phyloP scores from a whole-genome alignment of 2,888 invertebrate species.

The Tiliacea citrago region DNA sequence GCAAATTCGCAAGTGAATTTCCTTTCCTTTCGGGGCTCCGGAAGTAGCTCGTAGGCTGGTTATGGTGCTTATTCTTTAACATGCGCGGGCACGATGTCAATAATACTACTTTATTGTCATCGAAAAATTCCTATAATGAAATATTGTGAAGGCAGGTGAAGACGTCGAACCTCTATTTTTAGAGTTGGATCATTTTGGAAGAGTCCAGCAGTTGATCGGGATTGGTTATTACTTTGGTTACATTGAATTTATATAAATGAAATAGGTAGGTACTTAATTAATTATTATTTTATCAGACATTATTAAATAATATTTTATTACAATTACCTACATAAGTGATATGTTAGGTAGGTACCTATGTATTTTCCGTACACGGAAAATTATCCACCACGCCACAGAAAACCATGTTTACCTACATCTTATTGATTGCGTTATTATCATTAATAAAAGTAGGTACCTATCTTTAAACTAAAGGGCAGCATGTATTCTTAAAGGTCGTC shows the following conservation, averaged over 20 bases:
- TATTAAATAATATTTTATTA: no score
- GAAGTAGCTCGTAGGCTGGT: slow-evolving; percentile 79
- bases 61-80: slow-evolving; percentile 79
- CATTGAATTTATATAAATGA: neutral
- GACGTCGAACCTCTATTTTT: slow-evolving; percentile 21
- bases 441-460: neutral
- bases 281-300: no score
- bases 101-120: slow-evolving; percentile 71
- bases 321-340: no score
- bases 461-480: neutral
- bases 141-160: neutral
- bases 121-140: slow-evolving; percentile 44
- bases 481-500: neutral
- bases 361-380: neutral
- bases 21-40: slow-evolving; percentile 87
- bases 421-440: neutral
- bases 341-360: no score
- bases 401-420: neutral
- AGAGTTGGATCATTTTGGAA: neutral
- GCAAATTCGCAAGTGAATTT: slow-evolving; percentile 84
- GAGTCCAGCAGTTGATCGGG: neutral
- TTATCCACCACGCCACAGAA: neutral
- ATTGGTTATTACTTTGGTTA: neutral
- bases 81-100: slow-evolving; percentile 80
- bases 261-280: no score